A percentile compares a stretch with the other conserved stretches of the same genome.
These are phyloP conservation scores for Stenoptilia bipunctidactyla DNA, from an alignment of 2,888 invertebrate genomes.

Conservation along the genomic window DNA sequence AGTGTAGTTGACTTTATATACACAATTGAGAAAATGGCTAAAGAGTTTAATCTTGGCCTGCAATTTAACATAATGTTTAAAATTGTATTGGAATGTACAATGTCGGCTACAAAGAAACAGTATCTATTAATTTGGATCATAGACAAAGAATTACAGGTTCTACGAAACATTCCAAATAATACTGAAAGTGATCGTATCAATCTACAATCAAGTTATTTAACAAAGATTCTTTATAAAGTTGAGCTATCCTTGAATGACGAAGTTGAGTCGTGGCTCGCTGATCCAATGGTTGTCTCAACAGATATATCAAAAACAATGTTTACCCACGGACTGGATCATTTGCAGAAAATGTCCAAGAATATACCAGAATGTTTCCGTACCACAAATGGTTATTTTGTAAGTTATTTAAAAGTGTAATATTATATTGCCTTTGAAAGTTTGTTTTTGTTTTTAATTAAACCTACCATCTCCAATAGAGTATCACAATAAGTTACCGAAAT, in stretches of 20 bases:
- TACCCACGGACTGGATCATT: conserved; percentile 58
- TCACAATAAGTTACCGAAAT: too few species aligned
- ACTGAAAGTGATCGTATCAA: conserved; percentile 34
- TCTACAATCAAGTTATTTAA: conserved; percentile 56
- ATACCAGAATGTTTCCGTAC: conserved; percentile 67
- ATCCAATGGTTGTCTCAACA: conserved; percentile 58
- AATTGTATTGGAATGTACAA: conserved; percentile 62
- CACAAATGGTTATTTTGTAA: conserved; percentile 70
- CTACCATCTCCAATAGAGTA: too few species aligned
- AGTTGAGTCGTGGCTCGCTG: conserved; percentile 64
- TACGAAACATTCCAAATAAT: conserved; percentile 33
- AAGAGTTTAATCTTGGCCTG: conserved; percentile 54
- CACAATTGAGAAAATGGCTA: conserved; percentile 60
- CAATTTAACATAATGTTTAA: conserved; percentile 67
- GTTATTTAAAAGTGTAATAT: conserved; percentile 64
- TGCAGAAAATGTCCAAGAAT: conserved; percentile 64
- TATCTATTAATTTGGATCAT: conserved; percentile 73
- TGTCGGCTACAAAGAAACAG: conserved; percentile 49
- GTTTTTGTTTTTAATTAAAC: too few species aligned
- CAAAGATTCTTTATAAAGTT: conserved; percentile 71
- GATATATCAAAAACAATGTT: conserved; percentile 74
- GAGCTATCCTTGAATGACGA: conserved; percentile 48
- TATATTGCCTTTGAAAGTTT: conserved; percentile 18
- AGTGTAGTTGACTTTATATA: conserved; percentile 64
- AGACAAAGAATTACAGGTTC: conserved; percentile 70